Percentiles rank a stretch among this genome's conserved stretches.
These are phyloP conservation scores for Bufo bufo DNA, from an alignment of 2,113 vertebrate genomes.

Conservation along the genomic window DNA sequence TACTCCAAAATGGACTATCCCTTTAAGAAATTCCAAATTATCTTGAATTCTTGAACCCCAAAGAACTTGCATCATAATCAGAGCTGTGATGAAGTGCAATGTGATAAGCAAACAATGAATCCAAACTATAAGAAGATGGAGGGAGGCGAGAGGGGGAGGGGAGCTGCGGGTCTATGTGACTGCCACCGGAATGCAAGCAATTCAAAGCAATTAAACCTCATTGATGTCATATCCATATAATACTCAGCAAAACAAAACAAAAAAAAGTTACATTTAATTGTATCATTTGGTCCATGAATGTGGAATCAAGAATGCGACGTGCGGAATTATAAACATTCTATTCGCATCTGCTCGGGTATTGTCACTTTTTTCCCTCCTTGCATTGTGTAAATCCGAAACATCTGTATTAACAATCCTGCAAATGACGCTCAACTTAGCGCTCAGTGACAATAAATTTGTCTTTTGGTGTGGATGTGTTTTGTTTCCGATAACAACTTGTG, in stretches of 20 bases:
- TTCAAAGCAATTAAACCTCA: constrained; percentile 38
- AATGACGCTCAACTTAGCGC: constrained; percentile 33
- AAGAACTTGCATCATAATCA: neutral
- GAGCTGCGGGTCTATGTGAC: neutral
- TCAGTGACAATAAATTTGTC: constrained; percentile 59
- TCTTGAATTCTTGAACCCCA: neutral
- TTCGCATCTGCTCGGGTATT: constrained; percentile 50
- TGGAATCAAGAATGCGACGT: constrained; percentile 15
- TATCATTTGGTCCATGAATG: constrained; percentile 58
- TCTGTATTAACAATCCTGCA: constrained; percentile 54
- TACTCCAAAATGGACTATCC: neutral
- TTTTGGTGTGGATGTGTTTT: constrained; percentile 50
- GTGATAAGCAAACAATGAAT: no score
- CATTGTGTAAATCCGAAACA: constrained; percentile 41
- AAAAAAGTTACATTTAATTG: constrained; percentile 60
- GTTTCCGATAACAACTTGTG: constrained; percentile 62
- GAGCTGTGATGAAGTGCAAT: neutral
- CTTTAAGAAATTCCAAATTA: neutral
- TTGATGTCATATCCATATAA: constrained; percentile 42
- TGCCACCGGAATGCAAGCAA: constrained; percentile 9
- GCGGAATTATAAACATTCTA: constrained; percentile 55
- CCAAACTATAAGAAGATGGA: no score
- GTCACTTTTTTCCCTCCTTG: constrained; percentile 9
- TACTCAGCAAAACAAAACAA: constrained; percentile 10
- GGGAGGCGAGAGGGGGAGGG: neutral